These are phyloP conservation scores for Sylvicapra grimmia DNA, from an alignment of 2,113 vertebrate genomes.

Conservation along the genomic window DNA sequence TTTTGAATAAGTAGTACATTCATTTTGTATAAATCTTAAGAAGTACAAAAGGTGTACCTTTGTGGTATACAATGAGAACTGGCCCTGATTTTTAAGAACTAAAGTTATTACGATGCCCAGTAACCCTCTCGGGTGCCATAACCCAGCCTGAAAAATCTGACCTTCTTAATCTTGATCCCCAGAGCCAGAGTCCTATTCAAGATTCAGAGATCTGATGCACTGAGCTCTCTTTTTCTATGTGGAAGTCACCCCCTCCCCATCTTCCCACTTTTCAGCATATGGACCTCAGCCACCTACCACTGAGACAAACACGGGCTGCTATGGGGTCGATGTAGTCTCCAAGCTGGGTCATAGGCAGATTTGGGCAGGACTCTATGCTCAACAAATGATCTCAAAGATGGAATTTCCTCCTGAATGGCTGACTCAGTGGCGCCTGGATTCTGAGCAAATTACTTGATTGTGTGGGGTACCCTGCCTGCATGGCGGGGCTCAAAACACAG, in stretches of 20 bases:
- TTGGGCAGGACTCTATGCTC: background rate
- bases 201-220: rapidly evolving
- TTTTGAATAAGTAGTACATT: background rate
- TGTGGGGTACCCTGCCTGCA: rapidly evolving
- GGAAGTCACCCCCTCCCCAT: too few species aligned
- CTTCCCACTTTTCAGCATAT: background rate
- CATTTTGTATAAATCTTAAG: background rate
- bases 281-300: background rate
- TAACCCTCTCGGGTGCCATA: too few species aligned
- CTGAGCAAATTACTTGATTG: background rate
- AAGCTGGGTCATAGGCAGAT: background rate
- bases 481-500: rapidly evolving
- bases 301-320: background rate
- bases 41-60: background rate
- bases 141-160: background rate
- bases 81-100: background rate
- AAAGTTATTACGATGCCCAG: background rate
- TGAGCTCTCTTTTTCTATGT: rapidly evolving
- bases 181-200: background rate
- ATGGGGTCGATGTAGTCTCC: background rate
- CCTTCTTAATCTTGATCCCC: background rate
- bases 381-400: background rate
- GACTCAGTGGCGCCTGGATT: background rate
- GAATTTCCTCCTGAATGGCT: background rate
- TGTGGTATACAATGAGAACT: background rate